Percentiles rank a stretch among this genome's conserved stretches.
These are phyloP conservation scores for Sebastes cheni DNA, from an alignment of 2,797 vertebrate species.

Conservation along the genomic window DNA sequence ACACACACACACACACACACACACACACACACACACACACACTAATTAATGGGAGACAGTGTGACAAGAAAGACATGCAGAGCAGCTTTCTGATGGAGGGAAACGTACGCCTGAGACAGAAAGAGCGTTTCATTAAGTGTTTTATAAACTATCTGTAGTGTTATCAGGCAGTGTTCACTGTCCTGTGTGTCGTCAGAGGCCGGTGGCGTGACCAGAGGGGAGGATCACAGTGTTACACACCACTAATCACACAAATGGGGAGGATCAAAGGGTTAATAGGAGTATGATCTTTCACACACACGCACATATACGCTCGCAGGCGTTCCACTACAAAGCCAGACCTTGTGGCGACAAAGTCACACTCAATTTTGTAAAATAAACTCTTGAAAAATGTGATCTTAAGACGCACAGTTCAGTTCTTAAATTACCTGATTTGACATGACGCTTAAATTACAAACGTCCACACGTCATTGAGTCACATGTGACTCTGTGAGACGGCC, in stretches of 20 bases:
- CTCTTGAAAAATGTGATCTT: not conserved
- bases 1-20: not conserved
- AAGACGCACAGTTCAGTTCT: not conserved
- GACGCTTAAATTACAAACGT: conserved; percentile 12
- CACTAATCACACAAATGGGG: conserved; percentile 54
- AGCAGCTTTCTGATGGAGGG: not conserved
- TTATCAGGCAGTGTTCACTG: not conserved
- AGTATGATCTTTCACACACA: not conserved
- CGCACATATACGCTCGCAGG: not conserved
- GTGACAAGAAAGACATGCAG: not conserved
- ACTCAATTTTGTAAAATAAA: conserved; percentile 25
- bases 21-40: conserved; percentile 1
- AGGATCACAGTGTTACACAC: conserved; percentile 54
- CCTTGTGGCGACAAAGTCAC: conserved; percentile 14
- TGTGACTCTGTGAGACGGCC: not conserved
- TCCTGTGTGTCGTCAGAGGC: not conserved
- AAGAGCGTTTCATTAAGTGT: not conserved
- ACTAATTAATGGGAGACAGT: not conserved
- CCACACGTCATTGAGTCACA: not conserved
- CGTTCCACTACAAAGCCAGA: conserved; percentile 16
- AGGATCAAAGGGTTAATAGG: conserved; percentile 51
- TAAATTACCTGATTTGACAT: not conserved
- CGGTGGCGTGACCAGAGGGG: conserved; percentile 43
- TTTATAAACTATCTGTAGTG: not conserved
- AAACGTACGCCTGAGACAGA: not conserved